A percentile compares a stretch with the other conserved stretches of the same genome.
These are phyloP conservation scores for Abrostola tripartita DNA, from an alignment of 2,888 invertebrate species.

Conservation along the genomic window DNA sequence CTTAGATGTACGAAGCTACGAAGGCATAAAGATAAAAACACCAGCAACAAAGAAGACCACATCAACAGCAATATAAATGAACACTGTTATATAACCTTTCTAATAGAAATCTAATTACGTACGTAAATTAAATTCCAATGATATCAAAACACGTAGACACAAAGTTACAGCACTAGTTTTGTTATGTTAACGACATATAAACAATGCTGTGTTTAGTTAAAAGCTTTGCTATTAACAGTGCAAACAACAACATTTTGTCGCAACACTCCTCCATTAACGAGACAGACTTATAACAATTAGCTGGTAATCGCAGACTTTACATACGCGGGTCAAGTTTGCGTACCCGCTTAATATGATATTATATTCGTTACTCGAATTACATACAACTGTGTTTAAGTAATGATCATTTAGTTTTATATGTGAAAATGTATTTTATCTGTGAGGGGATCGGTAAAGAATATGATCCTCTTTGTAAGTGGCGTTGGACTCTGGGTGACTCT, in stretches of 20 bases:
- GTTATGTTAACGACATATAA: conserved; percentile 15
- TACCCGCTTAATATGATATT: conserved; percentile 17
- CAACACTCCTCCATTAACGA: conserved; percentile 29
- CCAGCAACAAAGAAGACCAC: too few relatives aligned
- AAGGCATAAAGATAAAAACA: too few relatives aligned
- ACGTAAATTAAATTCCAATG: neutral
- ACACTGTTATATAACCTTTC: too few relatives aligned
- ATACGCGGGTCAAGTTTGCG: conserved; percentile 29
- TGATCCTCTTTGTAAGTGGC: too few relatives aligned
- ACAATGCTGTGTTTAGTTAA: conserved; percentile 34
- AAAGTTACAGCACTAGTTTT: neutral
- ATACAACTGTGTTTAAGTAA: neutral
- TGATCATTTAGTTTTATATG: conserved; percentile 15
- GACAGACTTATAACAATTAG: conserved; percentile 48
- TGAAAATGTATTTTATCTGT: conserved; percentile 12
- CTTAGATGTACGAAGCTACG: too few relatives aligned
- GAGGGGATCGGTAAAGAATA: too few relatives aligned
- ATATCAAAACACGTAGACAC: neutral
- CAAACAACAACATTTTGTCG: conserved; percentile 37
- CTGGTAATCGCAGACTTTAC: conserved; percentile 38
- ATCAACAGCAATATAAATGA: too few relatives aligned
- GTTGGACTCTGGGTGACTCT: too few relatives aligned
- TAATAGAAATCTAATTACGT: neutral
- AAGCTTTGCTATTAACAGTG: conserved; percentile 41
- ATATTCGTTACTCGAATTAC: neutral